A percentile compares a stretch with the other conserved stretches of the same genome.
phyloP scores from a whole-genome alignment of 2,113 vertebrate species.

The Mugil cephalus region DNA sequence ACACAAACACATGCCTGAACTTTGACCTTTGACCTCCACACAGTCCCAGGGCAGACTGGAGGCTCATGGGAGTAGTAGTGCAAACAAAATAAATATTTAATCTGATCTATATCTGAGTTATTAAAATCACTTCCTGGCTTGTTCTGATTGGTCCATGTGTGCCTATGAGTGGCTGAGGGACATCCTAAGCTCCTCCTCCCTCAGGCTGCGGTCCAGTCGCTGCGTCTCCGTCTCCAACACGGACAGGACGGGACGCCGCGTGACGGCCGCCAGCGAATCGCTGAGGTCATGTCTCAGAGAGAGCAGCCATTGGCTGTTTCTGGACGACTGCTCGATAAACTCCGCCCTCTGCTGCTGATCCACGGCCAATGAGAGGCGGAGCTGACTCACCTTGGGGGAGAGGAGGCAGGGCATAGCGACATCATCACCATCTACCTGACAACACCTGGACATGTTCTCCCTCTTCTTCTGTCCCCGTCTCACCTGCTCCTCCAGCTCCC shows the following conservation, averaged over 20 bases:
- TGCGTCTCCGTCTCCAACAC: slow-evolving; percentile 79
- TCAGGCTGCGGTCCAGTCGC: slow-evolving; percentile 79
- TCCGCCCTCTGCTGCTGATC: slow-evolving; percentile 73
- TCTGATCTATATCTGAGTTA: no score
- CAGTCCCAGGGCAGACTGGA: not conserved
- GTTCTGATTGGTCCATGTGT: no score
- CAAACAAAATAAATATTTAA: not conserved
- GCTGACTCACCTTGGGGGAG: slow-evolving; percentile 72
- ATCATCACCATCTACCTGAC: slow-evolving; percentile 16
- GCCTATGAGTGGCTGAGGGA: slow-evolving; percentile 69
- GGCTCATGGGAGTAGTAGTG: slow-evolving; percentile 25
- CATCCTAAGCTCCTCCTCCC: slow-evolving; percentile 75
- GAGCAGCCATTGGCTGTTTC: slow-evolving; percentile 76
- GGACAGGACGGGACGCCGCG: slow-evolving; percentile 62
- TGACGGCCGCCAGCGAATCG: slow-evolving; percentile 74
- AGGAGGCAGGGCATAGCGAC: slow-evolving; percentile 15
- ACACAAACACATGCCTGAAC: not conserved
- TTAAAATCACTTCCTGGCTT: no score
- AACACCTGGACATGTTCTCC: not conserved
- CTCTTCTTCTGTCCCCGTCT: slow-evolving; percentile 26
- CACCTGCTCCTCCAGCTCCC: slow-evolving; percentile 79
- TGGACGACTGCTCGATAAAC: slow-evolving; percentile 77
- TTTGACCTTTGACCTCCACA: slow-evolving; percentile 3
- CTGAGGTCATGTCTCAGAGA: slow-evolving; percentile 76
- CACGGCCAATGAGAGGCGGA: slow-evolving; percentile 64